These are phyloP conservation scores for Pangasianodon gigas DNA, from an alignment of 2,113 vertebrate species.

Conservation along the genomic window DNA sequence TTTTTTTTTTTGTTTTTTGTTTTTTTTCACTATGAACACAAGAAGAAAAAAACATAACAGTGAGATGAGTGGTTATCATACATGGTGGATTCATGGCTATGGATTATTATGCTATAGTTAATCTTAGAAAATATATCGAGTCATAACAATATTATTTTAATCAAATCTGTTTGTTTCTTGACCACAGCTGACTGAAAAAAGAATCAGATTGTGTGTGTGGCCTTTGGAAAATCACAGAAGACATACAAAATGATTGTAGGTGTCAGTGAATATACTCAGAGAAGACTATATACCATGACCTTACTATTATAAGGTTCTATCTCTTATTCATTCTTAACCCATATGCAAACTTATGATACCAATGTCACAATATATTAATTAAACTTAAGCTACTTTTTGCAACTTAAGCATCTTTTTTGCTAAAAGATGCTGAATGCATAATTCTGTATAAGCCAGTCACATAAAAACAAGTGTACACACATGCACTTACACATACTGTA, in stretches of 20 bases:
- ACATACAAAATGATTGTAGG: not conserved
- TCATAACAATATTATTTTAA: not conserved
- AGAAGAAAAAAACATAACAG: slow-evolving; percentile 41
- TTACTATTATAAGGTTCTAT: not conserved
- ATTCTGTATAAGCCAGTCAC: not conserved
- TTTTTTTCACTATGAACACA: slow-evolving; percentile 29
- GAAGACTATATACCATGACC: not conserved
- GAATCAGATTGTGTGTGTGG: not conserved
- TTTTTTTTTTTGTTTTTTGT: not conserved
- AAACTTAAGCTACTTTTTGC: not conserved
- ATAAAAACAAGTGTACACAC: not conserved
- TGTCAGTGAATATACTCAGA: not conserved
- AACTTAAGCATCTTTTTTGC: not conserved
- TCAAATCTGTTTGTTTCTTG: not conserved
- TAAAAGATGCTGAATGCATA: not conserved
- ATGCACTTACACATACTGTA: not conserved
- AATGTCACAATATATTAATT: not conserved
- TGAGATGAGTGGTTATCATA: slow-evolving; percentile 42
- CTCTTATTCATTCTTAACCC: not conserved
- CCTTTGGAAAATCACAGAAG: not conserved
- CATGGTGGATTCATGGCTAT: slow-evolving; percentile 35
- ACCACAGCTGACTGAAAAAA: not conserved
- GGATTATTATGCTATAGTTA: not conserved
- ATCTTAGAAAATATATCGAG: not conserved
- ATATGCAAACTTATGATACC: not conserved